These are phyloP conservation scores for Apostichopus japonicus DNA, from an alignment of 35 echinoderm and acorn worm species.

Conservation along the genomic window DNA sequence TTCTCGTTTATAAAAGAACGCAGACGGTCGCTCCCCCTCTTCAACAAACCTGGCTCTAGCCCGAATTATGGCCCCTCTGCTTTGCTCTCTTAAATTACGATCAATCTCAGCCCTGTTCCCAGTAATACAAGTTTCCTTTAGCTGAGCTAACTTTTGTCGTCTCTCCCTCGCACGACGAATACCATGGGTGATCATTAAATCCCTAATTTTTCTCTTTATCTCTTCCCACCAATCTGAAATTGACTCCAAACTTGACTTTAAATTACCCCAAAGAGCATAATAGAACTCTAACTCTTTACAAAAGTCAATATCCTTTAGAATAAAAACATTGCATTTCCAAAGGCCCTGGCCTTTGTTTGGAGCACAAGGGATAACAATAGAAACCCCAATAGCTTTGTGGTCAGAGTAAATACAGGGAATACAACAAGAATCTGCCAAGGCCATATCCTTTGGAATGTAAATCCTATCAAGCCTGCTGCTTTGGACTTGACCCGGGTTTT, in stretches of 20 bases:
- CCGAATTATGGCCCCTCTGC: constrained; percentile 10
- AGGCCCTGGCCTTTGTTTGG: not conserved
- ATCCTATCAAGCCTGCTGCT: constrained; percentile 20
- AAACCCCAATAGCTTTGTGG: not conserved
- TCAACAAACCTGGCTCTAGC: constrained; percentile 23
- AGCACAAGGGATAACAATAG: not conserved
- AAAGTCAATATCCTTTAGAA: not conserved
- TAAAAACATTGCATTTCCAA: constrained; percentile 17
- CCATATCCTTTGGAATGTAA: not conserved
- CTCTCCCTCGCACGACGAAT: not conserved
- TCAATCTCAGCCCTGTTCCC: not conserved
- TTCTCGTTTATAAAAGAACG: constrained; percentile 8
- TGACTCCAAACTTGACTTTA: not conserved
- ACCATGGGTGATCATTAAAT: not conserved
- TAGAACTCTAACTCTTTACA: constrained; percentile 14
- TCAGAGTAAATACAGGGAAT: not conserved
- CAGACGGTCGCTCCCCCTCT: constrained; percentile 23
- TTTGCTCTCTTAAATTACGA: not conserved
- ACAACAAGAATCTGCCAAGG: not conserved
- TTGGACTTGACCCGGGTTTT: not conserved
- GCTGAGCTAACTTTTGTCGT: no score
- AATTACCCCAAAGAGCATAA: not conserved
- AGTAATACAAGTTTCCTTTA: not conserved
- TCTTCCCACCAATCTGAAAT: constrained; percentile 18
- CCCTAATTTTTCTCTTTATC: constrained; percentile 16